Conservation (phyloP, 2,113 vertebrate species). For the Anas platyrhynchos region DNA sequence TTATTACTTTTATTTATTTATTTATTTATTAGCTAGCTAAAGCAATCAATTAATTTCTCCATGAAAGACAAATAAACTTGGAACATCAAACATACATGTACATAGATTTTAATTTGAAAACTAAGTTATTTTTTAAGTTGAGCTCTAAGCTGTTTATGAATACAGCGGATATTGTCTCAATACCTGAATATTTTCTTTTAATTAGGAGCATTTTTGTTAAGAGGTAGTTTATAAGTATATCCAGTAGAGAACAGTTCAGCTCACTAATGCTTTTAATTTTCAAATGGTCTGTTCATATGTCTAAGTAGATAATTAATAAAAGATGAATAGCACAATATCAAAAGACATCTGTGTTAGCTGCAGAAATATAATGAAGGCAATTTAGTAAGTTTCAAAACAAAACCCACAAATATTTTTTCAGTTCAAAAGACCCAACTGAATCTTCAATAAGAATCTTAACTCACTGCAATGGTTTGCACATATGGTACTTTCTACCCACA, state of each 20-base stretch:
- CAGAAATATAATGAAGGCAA: slow-evolving; percentile 72
- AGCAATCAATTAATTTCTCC: neutral
- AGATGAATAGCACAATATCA: slow-evolving; percentile 64
- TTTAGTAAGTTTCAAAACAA: slow-evolving; percentile 73
- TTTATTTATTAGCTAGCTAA: neutral
- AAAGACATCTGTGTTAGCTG: slow-evolving; percentile 70
- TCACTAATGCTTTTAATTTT: slow-evolving; percentile 36
- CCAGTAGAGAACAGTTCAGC: slow-evolving; percentile 10
- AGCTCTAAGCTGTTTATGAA: slow-evolving; percentile 1
- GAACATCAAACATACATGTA: neutral
- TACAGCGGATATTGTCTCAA: slow-evolving; percentile 33
- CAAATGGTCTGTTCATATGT: slow-evolving; percentile 61
- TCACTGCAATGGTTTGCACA: slow-evolving; percentile 4
- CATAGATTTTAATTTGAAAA: slow-evolving; percentile 30
- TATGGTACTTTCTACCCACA: neutral
- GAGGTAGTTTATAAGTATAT: slow-evolving; percentile 20
- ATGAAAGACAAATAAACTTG: neutral
- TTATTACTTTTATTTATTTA: no score
- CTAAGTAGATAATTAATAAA: slow-evolving; percentile 73
- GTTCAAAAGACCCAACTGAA: slow-evolving; percentile 52
- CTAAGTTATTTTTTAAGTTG: neutral
- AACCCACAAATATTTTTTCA: slow-evolving; percentile 61
- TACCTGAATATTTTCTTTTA: slow-evolving; percentile 31
- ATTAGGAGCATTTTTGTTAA: slow-evolving; percentile 33
- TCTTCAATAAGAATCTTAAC: slow-evolving; percentile 55